Conservation (phyloP, 2,113 vertebrate genomes). For the Eulemur rufifrons region DNA sequence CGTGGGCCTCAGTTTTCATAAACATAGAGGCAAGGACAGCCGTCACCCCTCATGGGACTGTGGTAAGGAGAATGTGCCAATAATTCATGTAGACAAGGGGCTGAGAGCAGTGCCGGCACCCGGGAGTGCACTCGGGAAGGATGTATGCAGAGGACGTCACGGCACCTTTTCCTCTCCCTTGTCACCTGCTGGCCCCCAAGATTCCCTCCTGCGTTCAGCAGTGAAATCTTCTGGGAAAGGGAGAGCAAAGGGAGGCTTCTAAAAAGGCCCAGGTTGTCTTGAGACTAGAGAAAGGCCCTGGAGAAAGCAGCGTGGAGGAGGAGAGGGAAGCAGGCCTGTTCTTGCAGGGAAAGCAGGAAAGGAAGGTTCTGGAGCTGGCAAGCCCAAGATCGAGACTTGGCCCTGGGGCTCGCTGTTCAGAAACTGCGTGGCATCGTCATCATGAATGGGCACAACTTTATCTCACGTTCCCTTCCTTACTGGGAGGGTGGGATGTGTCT, state of each 20-base stretch:
- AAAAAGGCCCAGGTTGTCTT: fast-evolving
- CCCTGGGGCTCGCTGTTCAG: fast-evolving
- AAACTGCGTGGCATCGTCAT: fast-evolving
- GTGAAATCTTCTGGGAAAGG: neutral
- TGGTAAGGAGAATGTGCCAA: fast-evolving
- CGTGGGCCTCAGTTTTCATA: neutral
- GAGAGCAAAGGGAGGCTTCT: fast-evolving
- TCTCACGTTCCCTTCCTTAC: fast-evolving
- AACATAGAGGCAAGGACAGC: neutral
- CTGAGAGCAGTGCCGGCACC: fast-evolving
- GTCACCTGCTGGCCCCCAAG: fast-evolving
- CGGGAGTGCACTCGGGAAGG: fast-evolving
- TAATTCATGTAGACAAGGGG: fast-evolving
- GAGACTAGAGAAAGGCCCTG: neutral
- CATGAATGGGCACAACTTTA: neutral
- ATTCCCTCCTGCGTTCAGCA: neutral
- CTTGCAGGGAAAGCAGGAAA: neutral
- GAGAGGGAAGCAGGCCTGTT: too few relatives aligned
- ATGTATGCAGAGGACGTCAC: fast-evolving
- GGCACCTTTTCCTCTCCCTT: too few relatives aligned
- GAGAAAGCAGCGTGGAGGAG: fast-evolving
- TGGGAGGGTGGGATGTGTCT: neutral
- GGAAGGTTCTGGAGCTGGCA: fast-evolving
- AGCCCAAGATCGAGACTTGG: fast-evolving
- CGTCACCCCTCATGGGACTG: fast-evolving